Evolutionary conservation across 1,140 invertebrate genomes (phyloP), one percentile per base, ranked within the genome.

Genomic region (Hycleus cichorii): DNA sequence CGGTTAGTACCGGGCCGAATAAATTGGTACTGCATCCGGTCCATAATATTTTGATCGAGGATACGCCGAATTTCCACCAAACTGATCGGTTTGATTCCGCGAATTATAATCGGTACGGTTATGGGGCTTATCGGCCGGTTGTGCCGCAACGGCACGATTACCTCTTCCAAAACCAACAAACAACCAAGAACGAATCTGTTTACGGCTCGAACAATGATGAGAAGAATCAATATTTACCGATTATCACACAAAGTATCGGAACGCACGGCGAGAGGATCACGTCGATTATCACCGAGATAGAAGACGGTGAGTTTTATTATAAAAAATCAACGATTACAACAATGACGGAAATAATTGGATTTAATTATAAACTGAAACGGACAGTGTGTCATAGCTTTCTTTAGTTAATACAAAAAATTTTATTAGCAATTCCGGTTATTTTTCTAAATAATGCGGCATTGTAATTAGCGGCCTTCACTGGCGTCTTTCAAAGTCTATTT

Each of bases 261-360:
- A 45, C 62, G 4, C 47, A 68, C 56, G 72, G 72, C 32, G 65
- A 68, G 49, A 63, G 62, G 39, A 65, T 74, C 50, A 71, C 69
- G 10, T 69, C 70, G 9, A 71, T 72, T 53, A 72, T 74, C 26
- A 73, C 68, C 0, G 66, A 70, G 47, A 50, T 73, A 27, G 49
- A 63, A 43, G 57, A 68, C 27, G 63, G 68, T 72, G 55, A 71
- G 69, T 70, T 44, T 8, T 5, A 38, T 42, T 57, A 6, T 7
- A 12, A 9, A n/a, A 10, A 9, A 4, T 10, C 4, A 32, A 26
- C 24, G 4, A 9, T 47, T 10, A 47, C 27, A 12, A 12, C 5
- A 45, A 45, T 12, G 18, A 45, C 18, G 43, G 43, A 45, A 24
- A 45, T 45, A 45, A 45, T 32, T 45, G 43, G 5, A 1, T 45